These are phyloP conservation scores for Mus spretus DNA, from an alignment of 2,797 vertebrate species.

Conservation along the genomic window DNA sequence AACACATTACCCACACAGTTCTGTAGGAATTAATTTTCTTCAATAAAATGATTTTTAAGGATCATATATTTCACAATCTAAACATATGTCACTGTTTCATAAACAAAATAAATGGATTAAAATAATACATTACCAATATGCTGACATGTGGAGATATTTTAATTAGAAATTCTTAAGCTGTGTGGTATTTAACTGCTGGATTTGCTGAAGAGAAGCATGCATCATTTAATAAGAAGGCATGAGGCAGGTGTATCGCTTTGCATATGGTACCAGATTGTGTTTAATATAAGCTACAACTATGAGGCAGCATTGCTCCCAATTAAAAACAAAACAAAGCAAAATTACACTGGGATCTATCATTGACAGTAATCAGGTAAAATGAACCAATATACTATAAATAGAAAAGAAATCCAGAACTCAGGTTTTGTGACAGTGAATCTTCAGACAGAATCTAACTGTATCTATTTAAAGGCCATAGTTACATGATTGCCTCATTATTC, in stretches of 20 bases:
- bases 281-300: slow-evolving; percentile 80
- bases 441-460: slow-evolving; percentile 87
- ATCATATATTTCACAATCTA: slow-evolving; percentile 99
- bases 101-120: slow-evolving; percentile 98
- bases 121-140: slow-evolving; percentile 98
- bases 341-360: slow-evolving; percentile 73
- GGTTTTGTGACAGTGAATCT: slow-evolving; percentile 87
- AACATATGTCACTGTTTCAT: slow-evolving; percentile 94
- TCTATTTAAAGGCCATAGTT: slow-evolving; percentile 90
- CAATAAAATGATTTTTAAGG: slow-evolving; percentile 97
- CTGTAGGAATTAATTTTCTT: slow-evolving; percentile 99
- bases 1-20: slow-evolving; percentile 94
- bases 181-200: slow-evolving; percentile 91
- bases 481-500: slow-evolving; percentile 88
- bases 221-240: slow-evolving; percentile 89
- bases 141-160: slow-evolving; percentile 97
- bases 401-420: slow-evolving; percentile 77
- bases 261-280: slow-evolving; percentile 84
- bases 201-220: slow-evolving; percentile 89
- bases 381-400: slow-evolving; percentile 73
- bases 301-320: slow-evolving; percentile 78
- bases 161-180: slow-evolving; percentile 94
- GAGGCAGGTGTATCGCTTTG: slow-evolving; percentile 90
- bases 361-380: slow-evolving; percentile 74
- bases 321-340: slow-evolving; percentile 88